Evolutionary conservation across 37 sponge, comb jelly and placozoan genomes (phyloP).

Genomic region (Tethya wilhelma): DNA sequence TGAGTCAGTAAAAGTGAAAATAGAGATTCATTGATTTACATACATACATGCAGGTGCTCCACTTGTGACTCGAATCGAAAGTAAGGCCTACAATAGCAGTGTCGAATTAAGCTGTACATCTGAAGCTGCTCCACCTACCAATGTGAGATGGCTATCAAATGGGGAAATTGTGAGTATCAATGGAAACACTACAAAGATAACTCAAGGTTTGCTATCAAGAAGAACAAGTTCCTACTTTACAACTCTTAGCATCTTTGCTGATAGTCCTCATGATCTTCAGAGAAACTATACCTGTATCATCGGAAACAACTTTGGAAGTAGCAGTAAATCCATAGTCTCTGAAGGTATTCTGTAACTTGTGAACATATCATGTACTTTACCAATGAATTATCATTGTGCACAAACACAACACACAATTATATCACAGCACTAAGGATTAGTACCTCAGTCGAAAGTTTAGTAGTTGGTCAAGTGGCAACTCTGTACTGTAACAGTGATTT

Average conservation of each 20-base stretch:
- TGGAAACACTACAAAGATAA: neutral
- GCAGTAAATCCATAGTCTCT: neutral
- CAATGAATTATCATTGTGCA: too few relatives aligned
- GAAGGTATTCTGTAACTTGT: neutral
- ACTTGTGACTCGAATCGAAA: too few relatives aligned
- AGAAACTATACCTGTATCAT: neutral
- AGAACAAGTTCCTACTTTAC: neutral
- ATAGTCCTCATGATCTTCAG: neutral
- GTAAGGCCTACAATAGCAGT: neutral
- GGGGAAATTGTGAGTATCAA: neutral
- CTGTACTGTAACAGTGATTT: constrained; percentile 1
- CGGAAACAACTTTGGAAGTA: neutral
- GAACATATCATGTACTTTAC: too few relatives aligned
- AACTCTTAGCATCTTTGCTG: neutral
- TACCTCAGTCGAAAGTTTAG: neutral
- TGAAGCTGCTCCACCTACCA: neutral
- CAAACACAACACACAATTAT: too few relatives aligned
- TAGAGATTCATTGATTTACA: too few relatives aligned
- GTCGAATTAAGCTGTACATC: neutral
- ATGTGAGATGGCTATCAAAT: neutral
- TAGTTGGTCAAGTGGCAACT: neutral
- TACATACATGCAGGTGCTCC: too few relatives aligned
- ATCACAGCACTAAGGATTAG: neutral
- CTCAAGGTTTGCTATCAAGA: neutral
- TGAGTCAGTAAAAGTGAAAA: too few relatives aligned